These are phyloP conservation scores for Spialia ferax DNA, from an alignment of 2,888 invertebrate genomes.

Conservation along the genomic window DNA sequence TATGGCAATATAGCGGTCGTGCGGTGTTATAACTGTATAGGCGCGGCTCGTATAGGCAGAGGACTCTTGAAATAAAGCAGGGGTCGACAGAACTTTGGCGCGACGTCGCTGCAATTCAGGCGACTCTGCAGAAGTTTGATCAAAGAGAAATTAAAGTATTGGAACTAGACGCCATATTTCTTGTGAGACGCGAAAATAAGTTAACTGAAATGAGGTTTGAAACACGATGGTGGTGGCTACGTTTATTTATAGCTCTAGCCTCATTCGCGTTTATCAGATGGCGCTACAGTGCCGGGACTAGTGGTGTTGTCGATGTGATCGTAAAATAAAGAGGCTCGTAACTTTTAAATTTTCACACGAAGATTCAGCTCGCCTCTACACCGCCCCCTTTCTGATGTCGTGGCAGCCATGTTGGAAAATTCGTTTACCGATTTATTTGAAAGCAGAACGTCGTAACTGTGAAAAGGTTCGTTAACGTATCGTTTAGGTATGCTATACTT, in stretches of 20 bases:
- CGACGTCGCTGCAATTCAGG: constrained; percentile 34
- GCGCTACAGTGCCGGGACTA: constrained; percentile 31
- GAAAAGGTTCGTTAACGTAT: no score
- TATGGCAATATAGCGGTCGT: constrained; percentile 68
- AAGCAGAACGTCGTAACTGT: constrained; percentile 64
- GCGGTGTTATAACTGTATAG: constrained; percentile 64
- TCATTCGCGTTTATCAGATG: constrained; percentile 36
- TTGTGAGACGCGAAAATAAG: constrained; percentile 25
- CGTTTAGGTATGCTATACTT: no score
- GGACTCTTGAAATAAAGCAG: constrained; percentile 74
- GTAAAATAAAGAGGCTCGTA: constrained; percentile 67
- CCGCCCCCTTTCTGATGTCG: constrained; percentile 55
- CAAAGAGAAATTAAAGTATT: constrained; percentile 34
- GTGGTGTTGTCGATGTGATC: constrained; percentile 51
- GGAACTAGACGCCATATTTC: constrained; percentile 22
- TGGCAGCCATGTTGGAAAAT: constrained; percentile 82
- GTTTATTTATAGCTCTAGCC: constrained; percentile 21
- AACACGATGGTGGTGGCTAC: constrained; percentile 8
- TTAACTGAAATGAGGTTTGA: constrained; percentile 27
- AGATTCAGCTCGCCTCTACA: constrained; percentile 54
- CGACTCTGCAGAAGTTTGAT: constrained; percentile 36
- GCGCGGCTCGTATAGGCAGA: constrained; percentile 58
- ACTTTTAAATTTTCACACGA: constrained; percentile 67
- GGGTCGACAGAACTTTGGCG: constrained; percentile 67
- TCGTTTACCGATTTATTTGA: constrained; percentile 79